These are phyloP conservation scores for Cerceris rybyensis DNA, from an alignment of 2,888 invertebrate species.

Conservation along the genomic window DNA sequence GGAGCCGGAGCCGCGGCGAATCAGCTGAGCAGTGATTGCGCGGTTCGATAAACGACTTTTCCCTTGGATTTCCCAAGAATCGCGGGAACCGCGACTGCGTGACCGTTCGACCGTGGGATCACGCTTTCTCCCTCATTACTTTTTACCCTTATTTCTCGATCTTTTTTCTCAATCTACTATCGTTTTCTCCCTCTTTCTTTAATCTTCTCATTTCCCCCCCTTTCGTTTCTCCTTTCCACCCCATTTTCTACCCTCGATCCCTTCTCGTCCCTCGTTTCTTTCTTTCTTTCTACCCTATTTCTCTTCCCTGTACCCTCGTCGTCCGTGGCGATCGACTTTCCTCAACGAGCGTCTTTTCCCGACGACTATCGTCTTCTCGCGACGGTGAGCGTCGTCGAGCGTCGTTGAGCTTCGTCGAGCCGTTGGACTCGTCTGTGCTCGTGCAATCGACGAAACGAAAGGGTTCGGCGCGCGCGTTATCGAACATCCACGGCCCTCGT, in stretches of 20 bases:
- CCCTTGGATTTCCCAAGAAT: background rate
- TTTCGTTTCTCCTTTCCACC: background rate
- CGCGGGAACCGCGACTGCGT: background rate
- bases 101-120: background rate
- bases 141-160: background rate
- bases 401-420: background rate
- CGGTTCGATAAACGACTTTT: background rate
- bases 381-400: background rate
- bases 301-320: background rate
- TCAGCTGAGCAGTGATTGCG: slow-evolving; percentile 1
- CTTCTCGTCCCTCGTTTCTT: background rate
- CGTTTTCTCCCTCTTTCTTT: background rate
- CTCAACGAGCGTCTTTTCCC: background rate
- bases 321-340: background rate
- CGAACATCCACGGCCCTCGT: slow-evolving; percentile 12
- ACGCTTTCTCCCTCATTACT: background rate
- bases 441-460: background rate
- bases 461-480: slow-evolving; percentile 8
- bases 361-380: background rate
- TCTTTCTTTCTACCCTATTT: background rate
- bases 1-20: background rate
- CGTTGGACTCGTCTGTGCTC: slow-evolving; percentile 1
- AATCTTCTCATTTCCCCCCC: background rate
- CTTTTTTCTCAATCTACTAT: background rate
- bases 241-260: background rate